Conservation (phyloP, 2,888 invertebrate species). For the Pollenia griseotomentosa region DNA sequence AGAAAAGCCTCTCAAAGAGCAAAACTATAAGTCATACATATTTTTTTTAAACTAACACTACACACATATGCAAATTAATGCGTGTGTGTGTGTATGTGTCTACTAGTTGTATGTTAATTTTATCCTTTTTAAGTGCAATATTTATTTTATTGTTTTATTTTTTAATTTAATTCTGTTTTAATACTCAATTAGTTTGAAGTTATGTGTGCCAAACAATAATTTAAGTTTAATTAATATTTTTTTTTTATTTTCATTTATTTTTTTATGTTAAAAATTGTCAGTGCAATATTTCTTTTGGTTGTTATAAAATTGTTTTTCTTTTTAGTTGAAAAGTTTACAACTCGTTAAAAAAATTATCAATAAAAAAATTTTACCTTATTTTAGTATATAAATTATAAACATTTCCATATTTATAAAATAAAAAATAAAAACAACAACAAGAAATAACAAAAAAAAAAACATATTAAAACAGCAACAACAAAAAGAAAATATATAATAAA, state of each 20-base stretch:
- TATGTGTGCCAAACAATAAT: conserved; percentile 70
- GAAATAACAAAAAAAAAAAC: conserved; percentile 47
- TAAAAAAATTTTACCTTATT: conserved; percentile 40
- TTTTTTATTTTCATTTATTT: not conserved
- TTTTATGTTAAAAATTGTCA: conserved; percentile 6
- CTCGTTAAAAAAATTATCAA: conserved; percentile 21
- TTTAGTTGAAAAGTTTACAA: conserved; percentile 14
- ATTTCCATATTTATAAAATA: conserved; percentile 67
- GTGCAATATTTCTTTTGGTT: conserved; percentile 65
- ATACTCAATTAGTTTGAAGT: conserved; percentile 49
- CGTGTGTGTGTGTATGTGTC: not conserved
- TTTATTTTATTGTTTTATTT: conserved; percentile 21
- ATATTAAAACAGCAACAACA: conserved; percentile 48
- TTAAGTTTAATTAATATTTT: conserved; percentile 51
- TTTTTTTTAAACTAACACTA: conserved; percentile 23
- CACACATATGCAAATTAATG: not conserved
- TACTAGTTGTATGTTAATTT: conserved; percentile 21
- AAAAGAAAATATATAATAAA: conserved; percentile 36
- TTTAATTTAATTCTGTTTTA: not conserved
- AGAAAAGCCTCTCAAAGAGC: conserved; percentile 68
- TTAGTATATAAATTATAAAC: conserved; percentile 65
- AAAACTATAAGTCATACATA: conserved; percentile 56
- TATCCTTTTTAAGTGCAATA: conserved; percentile 57
- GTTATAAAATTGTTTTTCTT: conserved; percentile 39
- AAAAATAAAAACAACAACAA: conserved; percentile 53